A percentile compares a stretch with the other conserved stretches of the same genome.
phyloP scores from a whole-genome alignment of 2,888 invertebrate genomes.

The Gnatocerus cornutus region DNA sequence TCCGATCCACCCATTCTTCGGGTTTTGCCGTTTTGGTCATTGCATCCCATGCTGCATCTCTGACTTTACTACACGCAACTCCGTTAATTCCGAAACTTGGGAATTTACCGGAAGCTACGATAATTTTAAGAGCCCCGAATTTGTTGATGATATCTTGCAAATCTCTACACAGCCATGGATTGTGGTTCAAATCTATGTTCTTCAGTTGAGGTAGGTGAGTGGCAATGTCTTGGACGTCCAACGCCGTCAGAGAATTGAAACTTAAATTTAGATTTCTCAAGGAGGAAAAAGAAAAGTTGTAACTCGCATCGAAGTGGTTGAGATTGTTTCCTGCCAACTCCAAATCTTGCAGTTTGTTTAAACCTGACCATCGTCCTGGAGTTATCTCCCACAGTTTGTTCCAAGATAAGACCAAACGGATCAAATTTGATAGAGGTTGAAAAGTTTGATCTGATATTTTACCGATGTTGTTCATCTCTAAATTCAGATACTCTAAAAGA shows the following conservation, averaged over 20 bases:
- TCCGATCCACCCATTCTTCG: neutral
- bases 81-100: neutral
- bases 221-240: constrained; percentile 54
- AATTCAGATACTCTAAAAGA: constrained; percentile 51
- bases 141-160: constrained; percentile 53
- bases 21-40: neutral
- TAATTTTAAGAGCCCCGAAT: constrained; percentile 52
- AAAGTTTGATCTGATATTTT: constrained; percentile 47
- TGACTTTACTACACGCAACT: constrained; percentile 16
- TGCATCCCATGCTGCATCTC: neutral
- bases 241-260: constrained; percentile 55
- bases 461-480: constrained; percentile 51
- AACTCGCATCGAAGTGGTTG: constrained; percentile 53
- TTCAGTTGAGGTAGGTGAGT: constrained; percentile 52
- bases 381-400: constrained; percentile 55
- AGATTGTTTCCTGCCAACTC: constrained; percentile 52
- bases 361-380: constrained; percentile 55
- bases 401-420: constrained; percentile 54
- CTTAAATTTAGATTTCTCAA: constrained; percentile 59
- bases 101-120: neutral
- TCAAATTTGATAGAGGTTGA: constrained; percentile 49
- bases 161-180: constrained; percentile 59
- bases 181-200: constrained; percentile 57
- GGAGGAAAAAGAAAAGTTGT: constrained; percentile 53
- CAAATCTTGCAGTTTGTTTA: constrained; percentile 49